Conservation (phyloP, 2,113 vertebrate genomes). For the Ardeotis arabs region DNA sequence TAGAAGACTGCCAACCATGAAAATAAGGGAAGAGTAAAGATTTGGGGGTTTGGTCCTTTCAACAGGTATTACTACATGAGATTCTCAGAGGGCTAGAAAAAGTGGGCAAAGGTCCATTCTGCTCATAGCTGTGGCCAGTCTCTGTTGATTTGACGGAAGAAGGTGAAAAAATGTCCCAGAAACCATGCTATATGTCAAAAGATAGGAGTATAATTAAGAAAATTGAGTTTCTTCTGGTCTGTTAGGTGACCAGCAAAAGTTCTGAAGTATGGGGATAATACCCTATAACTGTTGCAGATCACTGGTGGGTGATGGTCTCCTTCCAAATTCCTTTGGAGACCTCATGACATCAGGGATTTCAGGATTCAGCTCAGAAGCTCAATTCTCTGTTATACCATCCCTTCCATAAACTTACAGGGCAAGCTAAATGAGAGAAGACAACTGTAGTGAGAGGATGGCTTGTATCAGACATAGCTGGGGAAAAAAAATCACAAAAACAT, state of each 20-base stretch:
- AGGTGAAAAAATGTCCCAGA: background rate
- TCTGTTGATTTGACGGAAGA: background rate
- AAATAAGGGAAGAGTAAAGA: background rate
- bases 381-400: background rate
- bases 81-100: background rate
- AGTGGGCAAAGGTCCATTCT: background rate
- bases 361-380: background rate
- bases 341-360: background rate
- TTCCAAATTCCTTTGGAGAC: background rate
- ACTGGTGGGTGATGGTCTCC: background rate
- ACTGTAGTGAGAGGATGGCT: background rate
- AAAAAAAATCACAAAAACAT: background rate
- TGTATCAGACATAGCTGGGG: background rate
- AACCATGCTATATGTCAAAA: background rate
- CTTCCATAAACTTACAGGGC: background rate
- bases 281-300: background rate
- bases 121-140: background rate
- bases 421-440: background rate
- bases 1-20: background rate
- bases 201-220: background rate
- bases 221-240: background rate
- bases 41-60: background rate
- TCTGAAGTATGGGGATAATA: background rate
- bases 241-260: background rate
- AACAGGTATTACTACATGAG: background rate